Base-by-base conservation (phyloP, 1,140 invertebrate species). In the Oscheius sp. region DNA sequence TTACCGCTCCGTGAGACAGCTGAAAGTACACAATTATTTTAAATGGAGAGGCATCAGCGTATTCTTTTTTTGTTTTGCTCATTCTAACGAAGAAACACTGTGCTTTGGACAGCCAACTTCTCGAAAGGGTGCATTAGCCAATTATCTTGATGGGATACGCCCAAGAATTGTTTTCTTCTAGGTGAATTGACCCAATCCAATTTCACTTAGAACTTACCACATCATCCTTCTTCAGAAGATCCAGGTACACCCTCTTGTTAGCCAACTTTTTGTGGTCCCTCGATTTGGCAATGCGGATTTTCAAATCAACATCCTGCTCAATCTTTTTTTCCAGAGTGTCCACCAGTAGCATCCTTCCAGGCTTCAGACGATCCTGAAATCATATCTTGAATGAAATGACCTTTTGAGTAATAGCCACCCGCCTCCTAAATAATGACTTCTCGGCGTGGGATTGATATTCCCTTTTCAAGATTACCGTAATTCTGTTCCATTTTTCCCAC, bases 261-360 rank as follows among this genome's bases (percentile, higher is more conserved):
- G 97, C 88, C 94, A 95, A 97, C 64, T 91, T 86, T 2, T 90
- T 91, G 83, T 97, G 92, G 15, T 94, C 93, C 61, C 95, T 88
- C 76, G 91, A 91, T 76, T 88, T 88, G 13, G 94, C 91, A 78
- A 99, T 95, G 38, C 91, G 84, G 70, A 90, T 84, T 87, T 99
- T 99, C 23, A 99, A 86, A 79, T 94, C 92, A 66, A 97, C 91
- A 85, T 99, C 96, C 83, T 92, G 90, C 77, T 95, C 96, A 76
- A 98, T 91, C 71, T 89, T 88, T 86, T 95, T 91, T 80, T 92
- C 90, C 78, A 91, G 86, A 0, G 95, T 97, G 85, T 99, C 96
- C 70, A 99, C 94, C 69, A 99, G 86, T 81, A 99, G 88, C 95
- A 99, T 98, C 77, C 95, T 89, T 1, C 96, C 96, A 1, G 96